A percentile compares a stretch with the other conserved stretches of the same genome.
Evolutionary conservation across 1,140 invertebrate genomes (phyloP).

Genomic region (Battus philenor): DNA sequence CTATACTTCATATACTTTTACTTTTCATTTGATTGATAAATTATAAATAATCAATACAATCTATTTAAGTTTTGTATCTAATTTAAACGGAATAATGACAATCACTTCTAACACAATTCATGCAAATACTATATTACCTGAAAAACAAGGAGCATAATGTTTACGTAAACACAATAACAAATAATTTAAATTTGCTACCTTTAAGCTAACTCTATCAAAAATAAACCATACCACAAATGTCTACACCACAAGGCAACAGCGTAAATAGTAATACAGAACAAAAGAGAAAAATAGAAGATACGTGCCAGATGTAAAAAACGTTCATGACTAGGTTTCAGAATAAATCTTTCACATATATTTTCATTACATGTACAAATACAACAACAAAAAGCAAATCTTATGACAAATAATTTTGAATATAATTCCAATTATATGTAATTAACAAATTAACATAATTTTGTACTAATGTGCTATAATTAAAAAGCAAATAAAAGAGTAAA

Average conservation of each 20-base stretch:
- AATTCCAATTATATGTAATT: neutral
- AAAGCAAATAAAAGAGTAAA: slow-evolving; percentile 49
- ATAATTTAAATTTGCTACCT: no score
- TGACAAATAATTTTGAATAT: neutral
- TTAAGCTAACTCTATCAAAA: neutral
- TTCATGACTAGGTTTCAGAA: slow-evolving; percentile 6
- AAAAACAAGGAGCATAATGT: no score
- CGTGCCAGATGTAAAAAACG: slow-evolving; percentile 6
- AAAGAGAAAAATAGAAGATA: slow-evolving; percentile 8
- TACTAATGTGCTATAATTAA: slow-evolving; percentile 20
- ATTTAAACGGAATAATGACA: no score
- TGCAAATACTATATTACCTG: no score
- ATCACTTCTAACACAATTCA: no score
- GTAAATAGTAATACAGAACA: neutral
- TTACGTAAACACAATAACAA: no score
- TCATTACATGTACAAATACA: neutral
- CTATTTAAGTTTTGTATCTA: no score
- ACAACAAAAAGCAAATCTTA: slow-evolving; percentile 10
- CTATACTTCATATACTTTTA: no score
- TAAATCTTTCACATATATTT: neutral
- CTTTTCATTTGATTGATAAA: no score
- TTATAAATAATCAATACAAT: no score
- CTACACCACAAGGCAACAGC: slow-evolving; percentile 1
- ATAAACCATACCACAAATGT: neutral
- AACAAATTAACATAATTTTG: neutral